Evolutionary conservation across 2,888 invertebrate species (phyloP).

Genomic region (Mythimna ferrago): DNA sequence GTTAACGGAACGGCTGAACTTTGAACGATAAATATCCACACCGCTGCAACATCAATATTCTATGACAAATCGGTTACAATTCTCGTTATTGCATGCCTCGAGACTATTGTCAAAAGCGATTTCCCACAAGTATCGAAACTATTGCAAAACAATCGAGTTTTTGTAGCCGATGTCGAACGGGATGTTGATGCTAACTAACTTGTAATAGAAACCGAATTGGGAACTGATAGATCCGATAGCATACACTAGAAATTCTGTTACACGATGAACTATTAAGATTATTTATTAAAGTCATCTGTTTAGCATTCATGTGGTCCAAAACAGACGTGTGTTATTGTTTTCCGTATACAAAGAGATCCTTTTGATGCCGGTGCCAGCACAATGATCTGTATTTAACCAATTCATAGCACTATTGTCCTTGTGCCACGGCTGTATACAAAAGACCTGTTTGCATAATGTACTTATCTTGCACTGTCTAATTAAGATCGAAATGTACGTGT

Average conservation of each 20-base stretch:
- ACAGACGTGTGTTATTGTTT: slow-evolving; percentile 83
- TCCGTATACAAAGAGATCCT: slow-evolving; percentile 84
- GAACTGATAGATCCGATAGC: slow-evolving; percentile 53
- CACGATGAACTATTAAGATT: slow-evolving; percentile 64
- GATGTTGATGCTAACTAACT: slow-evolving; percentile 59
- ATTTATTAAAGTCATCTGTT: slow-evolving; percentile 65
- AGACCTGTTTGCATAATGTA: slow-evolving; percentile 84
- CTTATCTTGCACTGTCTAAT: slow-evolving; percentile 78
- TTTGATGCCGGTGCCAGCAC: slow-evolving; percentile 80
- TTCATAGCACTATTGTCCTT: slow-evolving; percentile 83
- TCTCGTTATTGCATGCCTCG: slow-evolving; percentile 53
- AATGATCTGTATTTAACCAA: slow-evolving; percentile 83
- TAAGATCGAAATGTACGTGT: slow-evolving; percentile 66
- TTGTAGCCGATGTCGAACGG: slow-evolving; percentile 58
- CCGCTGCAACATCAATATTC: slow-evolving; percentile 51
- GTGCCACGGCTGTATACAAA: slow-evolving; percentile 76
- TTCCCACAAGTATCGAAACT: slow-evolving; percentile 68
- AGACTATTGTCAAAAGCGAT: slow-evolving; percentile 58
- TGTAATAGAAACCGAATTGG: slow-evolving; percentile 53
- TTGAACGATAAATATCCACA: slow-evolving; percentile 42
- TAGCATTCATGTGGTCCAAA: slow-evolving; percentile 70
- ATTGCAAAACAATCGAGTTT: slow-evolving; percentile 67
- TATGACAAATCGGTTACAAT: slow-evolving; percentile 47
- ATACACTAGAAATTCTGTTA: slow-evolving; percentile 56
- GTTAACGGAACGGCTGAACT: slow-evolving; percentile 31